These are phyloP conservation scores for Adelosebastes latens DNA, from an alignment of 2,797 vertebrate genomes.

Conservation along the genomic window DNA sequence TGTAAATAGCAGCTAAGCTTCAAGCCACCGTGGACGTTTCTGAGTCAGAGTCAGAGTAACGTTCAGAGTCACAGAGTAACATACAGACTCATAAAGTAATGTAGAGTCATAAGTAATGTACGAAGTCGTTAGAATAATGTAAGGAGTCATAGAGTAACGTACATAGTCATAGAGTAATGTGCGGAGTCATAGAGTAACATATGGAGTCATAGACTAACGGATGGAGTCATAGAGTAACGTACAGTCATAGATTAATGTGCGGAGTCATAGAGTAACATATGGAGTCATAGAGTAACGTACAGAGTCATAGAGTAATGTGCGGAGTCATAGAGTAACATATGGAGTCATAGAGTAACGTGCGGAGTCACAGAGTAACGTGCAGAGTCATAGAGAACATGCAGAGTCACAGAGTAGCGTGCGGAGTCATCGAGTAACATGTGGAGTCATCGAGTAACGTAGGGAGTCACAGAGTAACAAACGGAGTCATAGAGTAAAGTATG, in stretches of 20 bases:
- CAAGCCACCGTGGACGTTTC: background rate
- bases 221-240: no score
- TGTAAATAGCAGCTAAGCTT: background rate
- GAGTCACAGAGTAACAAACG: background rate
- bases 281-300: background rate
- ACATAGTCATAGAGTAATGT: background rate
- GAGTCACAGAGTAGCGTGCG: background rate
- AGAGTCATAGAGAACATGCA: background rate
- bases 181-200: background rate
- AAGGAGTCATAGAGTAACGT: background rate
- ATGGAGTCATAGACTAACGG: background rate
- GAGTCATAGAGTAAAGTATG: background rate
- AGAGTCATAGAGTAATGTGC: background rate
- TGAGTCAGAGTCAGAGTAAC: background rate
- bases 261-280: no score
- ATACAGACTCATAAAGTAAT: background rate
- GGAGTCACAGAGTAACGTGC: no score
- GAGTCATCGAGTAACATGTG: no score
- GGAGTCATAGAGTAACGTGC: no score
- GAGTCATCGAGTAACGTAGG: no score
- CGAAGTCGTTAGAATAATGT: no score
- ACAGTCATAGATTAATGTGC: no score
- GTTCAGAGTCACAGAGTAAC: background rate
- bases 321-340: accelerated
- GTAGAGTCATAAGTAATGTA: no score